phyloP scores from a whole-genome alignment of 1,140 invertebrate species.

The Berghia stephanieae region DNA sequence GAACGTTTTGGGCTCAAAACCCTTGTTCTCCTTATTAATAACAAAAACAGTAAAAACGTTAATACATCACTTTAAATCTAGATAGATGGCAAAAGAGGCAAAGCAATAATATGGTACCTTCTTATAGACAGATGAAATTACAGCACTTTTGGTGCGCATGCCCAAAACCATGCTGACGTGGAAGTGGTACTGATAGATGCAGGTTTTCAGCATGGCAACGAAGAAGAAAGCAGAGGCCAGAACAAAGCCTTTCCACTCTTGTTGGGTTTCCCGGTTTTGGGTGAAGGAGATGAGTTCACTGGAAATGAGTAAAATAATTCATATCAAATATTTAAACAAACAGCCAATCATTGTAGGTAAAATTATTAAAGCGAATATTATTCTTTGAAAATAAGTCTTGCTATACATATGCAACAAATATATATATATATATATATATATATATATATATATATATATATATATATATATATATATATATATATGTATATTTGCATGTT shows the following conservation, averaged over 20 bases:
- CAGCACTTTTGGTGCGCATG: conserved; percentile 86
- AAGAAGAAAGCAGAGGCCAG: conserved; percentile 61
- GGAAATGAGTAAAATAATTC: neutral
- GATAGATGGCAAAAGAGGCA: too few relatives aligned
- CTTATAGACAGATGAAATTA: conserved; percentile 92
- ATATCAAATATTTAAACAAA: neutral
- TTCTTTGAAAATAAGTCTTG: too few relatives aligned
- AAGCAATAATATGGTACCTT: too few relatives aligned
- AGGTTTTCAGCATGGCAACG: conserved; percentile 48
- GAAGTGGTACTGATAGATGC: conserved; percentile 61
- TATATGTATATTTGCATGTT: too few relatives aligned
- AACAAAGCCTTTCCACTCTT: conserved; percentile 65
- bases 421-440: too few relatives aligned
- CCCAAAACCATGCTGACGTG: conserved; percentile 76
- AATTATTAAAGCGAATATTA: neutral
- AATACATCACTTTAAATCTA: too few relatives aligned
- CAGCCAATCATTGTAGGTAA: neutral
- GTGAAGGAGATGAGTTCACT: conserved; percentile 38
- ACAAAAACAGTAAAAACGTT: too few relatives aligned
- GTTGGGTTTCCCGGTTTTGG: conserved; percentile 26
- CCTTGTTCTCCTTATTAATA: too few relatives aligned
- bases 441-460: too few relatives aligned
- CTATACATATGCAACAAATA: too few relatives aligned
- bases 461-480: too few relatives aligned
- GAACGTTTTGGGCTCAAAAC: too few relatives aligned